Base-by-base conservation (phyloP, 2,888 invertebrate species). In the Watsonalla binaria region DNA sequence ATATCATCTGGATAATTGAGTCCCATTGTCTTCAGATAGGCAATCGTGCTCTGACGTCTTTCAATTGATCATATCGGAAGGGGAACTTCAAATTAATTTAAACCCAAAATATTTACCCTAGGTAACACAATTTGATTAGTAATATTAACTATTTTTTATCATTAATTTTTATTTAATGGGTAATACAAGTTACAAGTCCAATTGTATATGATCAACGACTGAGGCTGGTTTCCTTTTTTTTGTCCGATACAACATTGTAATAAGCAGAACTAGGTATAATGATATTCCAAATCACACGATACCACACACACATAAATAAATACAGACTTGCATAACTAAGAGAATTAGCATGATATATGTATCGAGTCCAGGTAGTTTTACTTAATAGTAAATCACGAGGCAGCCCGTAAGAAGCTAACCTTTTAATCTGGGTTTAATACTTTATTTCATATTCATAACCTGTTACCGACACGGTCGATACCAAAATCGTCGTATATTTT, bases 361-460 rank as follows among this genome's bases (percentile, higher is more conserved):
- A 42, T 42, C 42, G 11, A 42, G 11, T 42, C 1, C 8, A 11
- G 42, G 11, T 42, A 42, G 42, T 11, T 42, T 42, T 9, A 42
- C 42, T 1, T 42, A 42, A 42, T 14, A 48, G 35, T 35, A 47
- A 45, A n/a, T 45, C 45, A 14, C 45, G 15, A 37, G 11, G 13
- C 8, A 37, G 13, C 15, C 39, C 14, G 4, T 15, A 37, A 45
- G 47, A 54, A 56, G 52, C 34, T 58, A 51, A 47, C 24, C 51
- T 48, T 52, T 54, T 61, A 61, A 60, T 58, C 56, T 54, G 45
- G 45, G 47, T 45, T 54, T 54, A 54, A 46, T 74, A 72, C 76
- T 71, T 72, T 74, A 70, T 76, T 82, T 78, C 68, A 67, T 74
- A 84, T 82, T 82, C 82, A 75, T 70, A 68, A 46, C 66, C 63